A percentile compares a stretch with the other conserved stretches of the same genome.
Evolutionary conservation across 2,797 vertebrate genomes (phyloP).

Genomic region (Etheostoma nigrum): DNA sequence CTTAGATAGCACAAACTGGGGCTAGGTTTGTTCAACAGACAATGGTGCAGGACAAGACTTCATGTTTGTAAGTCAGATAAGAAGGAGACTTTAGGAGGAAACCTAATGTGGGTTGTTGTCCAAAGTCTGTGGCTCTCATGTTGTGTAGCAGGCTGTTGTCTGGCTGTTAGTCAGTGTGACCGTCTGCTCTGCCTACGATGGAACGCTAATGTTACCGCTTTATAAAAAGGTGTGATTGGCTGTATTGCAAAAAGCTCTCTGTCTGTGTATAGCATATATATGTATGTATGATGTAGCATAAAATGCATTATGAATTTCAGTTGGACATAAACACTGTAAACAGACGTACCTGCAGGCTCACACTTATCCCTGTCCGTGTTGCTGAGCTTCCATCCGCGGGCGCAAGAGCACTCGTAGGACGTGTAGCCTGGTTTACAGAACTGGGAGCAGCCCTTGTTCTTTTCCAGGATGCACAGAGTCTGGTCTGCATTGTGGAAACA

Average conservation of each 20-base stretch:
- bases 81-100: neutral
- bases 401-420: conserved; percentile 84
- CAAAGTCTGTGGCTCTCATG: no score
- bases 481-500: conserved; percentile 67
- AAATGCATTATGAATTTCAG: neutral
- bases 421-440: conserved; percentile 87
- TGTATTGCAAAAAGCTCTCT: neutral
- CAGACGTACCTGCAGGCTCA: conserved; percentile 74
- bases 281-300: neutral
- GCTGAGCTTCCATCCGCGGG: conserved; percentile 80
- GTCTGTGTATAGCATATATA: neutral
- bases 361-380: conserved; percentile 68
- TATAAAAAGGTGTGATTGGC: neutral
- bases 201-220: no score
- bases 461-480: conserved; percentile 79
- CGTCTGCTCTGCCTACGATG: no score
- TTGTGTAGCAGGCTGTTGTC: no score
- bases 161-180: no score
- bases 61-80: neutral
- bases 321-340: neutral
- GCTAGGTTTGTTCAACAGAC: neutral
- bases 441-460: conserved; percentile 83
- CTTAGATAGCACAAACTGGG: neutral
- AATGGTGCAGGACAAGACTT: neutral
- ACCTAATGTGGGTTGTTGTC: neutral